Evolutionary conservation across 2,113 vertebrate genomes (phyloP), one percentile per base, ranked within the genome.

Genomic region (Mobula birostris): DNA sequence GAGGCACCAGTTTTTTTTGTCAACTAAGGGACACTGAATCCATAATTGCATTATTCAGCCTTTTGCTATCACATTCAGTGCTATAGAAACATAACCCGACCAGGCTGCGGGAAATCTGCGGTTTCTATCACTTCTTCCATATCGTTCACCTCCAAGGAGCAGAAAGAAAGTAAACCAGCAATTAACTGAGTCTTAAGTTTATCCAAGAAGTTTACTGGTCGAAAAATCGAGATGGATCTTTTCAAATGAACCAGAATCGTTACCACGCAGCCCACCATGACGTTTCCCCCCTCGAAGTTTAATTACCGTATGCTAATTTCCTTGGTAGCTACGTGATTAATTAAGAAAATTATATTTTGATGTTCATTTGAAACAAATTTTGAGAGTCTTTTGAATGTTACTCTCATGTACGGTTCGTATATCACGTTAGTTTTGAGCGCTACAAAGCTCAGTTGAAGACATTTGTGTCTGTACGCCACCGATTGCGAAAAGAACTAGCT

Each of bases 401-500:
- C 98, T 97, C 97, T 92, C 24, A 96, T 97, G 96, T 97, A 97
- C 96, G 97, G 96, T 97, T 96, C 97, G 97, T 97, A 97, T 97
- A 98, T 98, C 98, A 97, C 98, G 97, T 97, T 96, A 96, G 97
- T 96, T 97, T 97, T 97, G 97, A 98, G 97, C 97, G 97, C 97
- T 95, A 95, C 96, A 97, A 97, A 97, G 97, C 97, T 96, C 97
- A 97, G 97, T 97, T 95, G 96, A 97, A 97, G 98, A 98, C 97
- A 97, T 97, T 97, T 96, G 97, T 97, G 97, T 97, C 97, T 97
- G 97, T 97, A 96, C 98, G 97, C 96, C 96, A 95, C 97, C 98
- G 98, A 98, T 97, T 98, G 98, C 98, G 98, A 99, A 98, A 98
- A 98, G 98, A 98, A 98, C 98, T 97, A 97, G 98, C 98, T 99